A percentile compares a stretch with the other conserved stretches of the same genome.
phyloP scores from a whole-genome alignment of 2,113 vertebrate genomes.

The Lota lota region DNA sequence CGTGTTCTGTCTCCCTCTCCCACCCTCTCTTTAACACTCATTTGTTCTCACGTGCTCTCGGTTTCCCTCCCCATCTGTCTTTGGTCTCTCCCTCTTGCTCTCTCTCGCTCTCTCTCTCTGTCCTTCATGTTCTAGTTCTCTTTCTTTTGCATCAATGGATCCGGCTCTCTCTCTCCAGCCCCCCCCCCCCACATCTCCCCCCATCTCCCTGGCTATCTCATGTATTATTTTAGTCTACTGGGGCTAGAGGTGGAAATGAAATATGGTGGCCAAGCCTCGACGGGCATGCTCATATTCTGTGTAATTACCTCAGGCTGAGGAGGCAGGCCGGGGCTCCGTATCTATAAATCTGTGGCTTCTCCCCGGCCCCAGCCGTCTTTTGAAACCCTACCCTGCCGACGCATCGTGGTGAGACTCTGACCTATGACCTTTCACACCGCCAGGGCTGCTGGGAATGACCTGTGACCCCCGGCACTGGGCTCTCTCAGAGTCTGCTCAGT shows the following conservation, averaged over 20 bases:
- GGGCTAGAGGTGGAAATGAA: constrained; percentile 75
- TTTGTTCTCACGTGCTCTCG: constrained; percentile 45
- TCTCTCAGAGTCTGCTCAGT: constrained; percentile 73
- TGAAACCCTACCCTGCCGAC: constrained; percentile 69
- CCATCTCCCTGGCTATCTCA: constrained; percentile 67
- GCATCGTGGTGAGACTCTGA: constrained; percentile 77
- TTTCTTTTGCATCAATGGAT: constrained; percentile 54
- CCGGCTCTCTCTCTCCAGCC: constrained; percentile 51
- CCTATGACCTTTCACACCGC: constrained; percentile 82
- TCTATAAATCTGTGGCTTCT: constrained; percentile 74
- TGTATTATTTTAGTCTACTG: constrained; percentile 75
- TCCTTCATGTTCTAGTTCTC: constrained; percentile 20
- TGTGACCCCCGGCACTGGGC: constrained; percentile 65
- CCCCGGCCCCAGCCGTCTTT: constrained; percentile 67
- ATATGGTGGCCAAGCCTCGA: constrained; percentile 73
- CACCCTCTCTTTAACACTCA: constrained; percentile 36
- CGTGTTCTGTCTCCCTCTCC: constrained; percentile 33
- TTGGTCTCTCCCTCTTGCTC: constrained; percentile 36
- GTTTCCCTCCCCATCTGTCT: constrained; percentile 39
- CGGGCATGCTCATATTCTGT: constrained; percentile 76
- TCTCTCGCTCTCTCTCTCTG: constrained; percentile 45
- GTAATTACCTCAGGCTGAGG: constrained; percentile 72
- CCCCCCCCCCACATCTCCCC: constrained; percentile 54
- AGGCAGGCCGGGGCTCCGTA: constrained; percentile 57
- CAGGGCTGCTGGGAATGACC: constrained; percentile 75